A percentile compares a stretch with the other conserved stretches of the same genome.
Conservation (phyloP, 2,113 vertebrate genomes). For the Fulica atra region DNA sequence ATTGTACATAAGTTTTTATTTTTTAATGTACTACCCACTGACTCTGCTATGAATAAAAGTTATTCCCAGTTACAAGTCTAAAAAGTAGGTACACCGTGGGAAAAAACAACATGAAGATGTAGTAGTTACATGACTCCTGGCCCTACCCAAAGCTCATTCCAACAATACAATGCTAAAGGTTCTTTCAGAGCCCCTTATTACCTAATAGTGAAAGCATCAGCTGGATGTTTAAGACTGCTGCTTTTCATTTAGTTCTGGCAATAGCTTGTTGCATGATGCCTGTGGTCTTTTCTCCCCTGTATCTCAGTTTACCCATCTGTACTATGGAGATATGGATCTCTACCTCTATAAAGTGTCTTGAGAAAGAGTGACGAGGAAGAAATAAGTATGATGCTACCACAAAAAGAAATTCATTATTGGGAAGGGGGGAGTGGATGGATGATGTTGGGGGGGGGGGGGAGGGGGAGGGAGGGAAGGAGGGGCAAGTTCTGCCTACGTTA, state of each 20-base stretch:
- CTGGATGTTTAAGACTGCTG: not conserved
- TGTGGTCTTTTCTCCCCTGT: accelerated
- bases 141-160: not conserved
- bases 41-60: not conserved
- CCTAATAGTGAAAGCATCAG: not conserved
- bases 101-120: not conserved
- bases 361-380: not conserved
- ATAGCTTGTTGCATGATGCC: not conserved
- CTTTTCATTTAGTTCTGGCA: not conserved
- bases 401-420: not conserved
- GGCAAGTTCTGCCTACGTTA: not conserved
- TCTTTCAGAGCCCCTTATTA: not conserved
- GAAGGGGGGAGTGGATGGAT: too few relatives aligned
- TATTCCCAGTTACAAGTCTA: not conserved
- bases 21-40: not conserved
- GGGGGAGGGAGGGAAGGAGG: too few relatives aligned
- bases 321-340: not conserved
- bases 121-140: not conserved
- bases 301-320: not conserved
- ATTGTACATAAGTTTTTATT: not conserved
- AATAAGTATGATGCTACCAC: not conserved
- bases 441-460: too few relatives aligned
- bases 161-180: not conserved
- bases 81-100: not conserved
- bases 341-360: not conserved